phyloP scores from a whole-genome alignment of 2,888 invertebrate species.

The Eledona agricola region DNA sequence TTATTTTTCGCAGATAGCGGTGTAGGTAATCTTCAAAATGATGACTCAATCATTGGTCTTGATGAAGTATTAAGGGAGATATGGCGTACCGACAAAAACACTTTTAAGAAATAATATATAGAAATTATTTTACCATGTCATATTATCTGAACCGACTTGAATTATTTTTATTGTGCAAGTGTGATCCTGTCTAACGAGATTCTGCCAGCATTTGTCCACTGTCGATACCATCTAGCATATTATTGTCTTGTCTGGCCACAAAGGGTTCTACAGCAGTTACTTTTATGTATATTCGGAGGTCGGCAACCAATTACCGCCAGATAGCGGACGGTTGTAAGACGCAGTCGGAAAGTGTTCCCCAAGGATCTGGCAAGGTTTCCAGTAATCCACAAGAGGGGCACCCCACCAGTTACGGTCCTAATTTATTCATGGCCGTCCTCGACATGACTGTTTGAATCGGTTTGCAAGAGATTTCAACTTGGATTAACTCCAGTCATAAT shows the following conservation, averaged over 20 bases:
- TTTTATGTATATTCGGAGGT: constrained; percentile 56
- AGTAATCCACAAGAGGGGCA: constrained; percentile 57
- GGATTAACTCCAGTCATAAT: constrained; percentile 61
- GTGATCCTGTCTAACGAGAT: too few species aligned
- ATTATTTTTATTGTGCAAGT: too few species aligned
- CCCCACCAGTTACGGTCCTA: constrained; percentile 54
- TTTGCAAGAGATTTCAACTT: constrained; percentile 61
- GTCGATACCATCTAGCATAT: constrained; percentile 42
- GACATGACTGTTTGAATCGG: constrained; percentile 60
- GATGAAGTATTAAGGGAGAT: too few species aligned
- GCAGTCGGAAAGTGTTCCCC: constrained; percentile 59
- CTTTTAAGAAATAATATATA: too few species aligned
- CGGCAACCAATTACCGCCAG: constrained; percentile 44
- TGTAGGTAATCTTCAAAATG: too few species aligned
- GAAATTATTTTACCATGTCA: too few species aligned
- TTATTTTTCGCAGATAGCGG: too few species aligned
- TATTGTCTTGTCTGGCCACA: constrained; percentile 51
- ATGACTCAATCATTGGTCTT: too few species aligned
- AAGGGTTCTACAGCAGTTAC: constrained; percentile 54
- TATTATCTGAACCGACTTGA: too few species aligned
- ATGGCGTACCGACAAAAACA: too few species aligned
- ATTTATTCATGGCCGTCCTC: constrained; percentile 61
- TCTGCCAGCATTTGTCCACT: constrained; percentile 25
- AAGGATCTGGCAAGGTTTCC: constrained; percentile 54
- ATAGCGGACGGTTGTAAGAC: constrained; percentile 57